These are phyloP conservation scores for Cheilosia variabilis DNA, from an alignment of 2,888 invertebrate genomes.

Conservation along the genomic window DNA sequence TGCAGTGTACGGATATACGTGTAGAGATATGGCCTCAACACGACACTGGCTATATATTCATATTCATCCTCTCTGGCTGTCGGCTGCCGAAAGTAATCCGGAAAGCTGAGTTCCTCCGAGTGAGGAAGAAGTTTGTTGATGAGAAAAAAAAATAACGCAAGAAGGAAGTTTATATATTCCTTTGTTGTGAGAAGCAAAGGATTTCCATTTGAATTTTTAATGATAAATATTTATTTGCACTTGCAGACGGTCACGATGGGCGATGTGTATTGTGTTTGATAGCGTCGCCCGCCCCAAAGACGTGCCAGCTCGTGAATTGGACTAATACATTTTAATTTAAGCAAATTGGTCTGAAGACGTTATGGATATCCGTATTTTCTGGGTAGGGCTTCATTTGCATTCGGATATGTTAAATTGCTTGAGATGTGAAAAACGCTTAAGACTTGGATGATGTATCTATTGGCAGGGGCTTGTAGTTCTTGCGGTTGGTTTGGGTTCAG, in stretches of 20 bases:
- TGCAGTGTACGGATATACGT: constrained; percentile 25
- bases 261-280: neutral
- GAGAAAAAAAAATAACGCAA: constrained; percentile 1
- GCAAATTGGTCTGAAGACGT: constrained; percentile 57
- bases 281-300: neutral
- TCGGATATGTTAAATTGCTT: neutral
- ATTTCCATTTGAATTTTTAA: constrained; percentile 73
- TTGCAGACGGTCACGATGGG: constrained; percentile 5
- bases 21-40: neutral
- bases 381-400: neutral
- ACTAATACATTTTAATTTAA: constrained; percentile 70
- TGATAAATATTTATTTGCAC: constrained; percentile 72
- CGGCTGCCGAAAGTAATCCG: constrained; percentile 63
- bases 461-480: no score
- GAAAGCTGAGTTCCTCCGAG: constrained; percentile 33
- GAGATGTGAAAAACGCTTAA: no score
- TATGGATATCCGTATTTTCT: constrained; percentile 23
- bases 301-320: constrained; percentile 64
- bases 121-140: constrained; percentile 47
- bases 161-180: constrained; percentile 57
- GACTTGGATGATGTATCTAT: no score
- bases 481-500: no score
- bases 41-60: constrained; percentile 25
- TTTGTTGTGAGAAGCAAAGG: constrained; percentile 69
- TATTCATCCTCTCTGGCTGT: constrained; percentile 59